These are phyloP conservation scores for Sinodicranocentrus sp. DNA, from an alignment of 2,888 invertebrate species.

Conservation along the genomic window DNA sequence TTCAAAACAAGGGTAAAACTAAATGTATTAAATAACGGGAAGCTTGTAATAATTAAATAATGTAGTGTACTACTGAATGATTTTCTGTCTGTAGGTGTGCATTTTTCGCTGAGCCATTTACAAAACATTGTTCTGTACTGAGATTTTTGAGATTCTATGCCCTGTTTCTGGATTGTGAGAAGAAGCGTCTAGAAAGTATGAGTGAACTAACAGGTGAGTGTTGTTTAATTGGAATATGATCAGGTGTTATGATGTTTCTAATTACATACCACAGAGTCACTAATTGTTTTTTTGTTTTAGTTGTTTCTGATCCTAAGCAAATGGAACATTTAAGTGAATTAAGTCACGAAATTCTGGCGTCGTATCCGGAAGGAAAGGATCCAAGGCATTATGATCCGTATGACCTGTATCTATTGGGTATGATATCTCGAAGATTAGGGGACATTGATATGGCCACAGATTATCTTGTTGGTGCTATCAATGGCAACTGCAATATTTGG, in stretches of 20 bases:
- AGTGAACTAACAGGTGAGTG: slow-evolving; percentile 82
- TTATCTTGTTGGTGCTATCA: slow-evolving; percentile 88
- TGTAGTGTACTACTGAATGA: slow-evolving; percentile 74
- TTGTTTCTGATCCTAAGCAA: slow-evolving; percentile 75
- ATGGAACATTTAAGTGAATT: slow-evolving; percentile 73
- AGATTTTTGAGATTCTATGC: slow-evolving; percentile 92
- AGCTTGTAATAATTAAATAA: background rate
- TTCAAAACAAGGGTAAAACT: no score
- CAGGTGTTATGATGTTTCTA: no score
- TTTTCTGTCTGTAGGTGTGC: slow-evolving; percentile 83
- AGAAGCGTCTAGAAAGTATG: slow-evolving; percentile 91
- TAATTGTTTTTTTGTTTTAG: slow-evolving; percentile 36
- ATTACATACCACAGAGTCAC: no score
- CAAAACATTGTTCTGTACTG: slow-evolving; percentile 82
- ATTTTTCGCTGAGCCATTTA: slow-evolving; percentile 86
- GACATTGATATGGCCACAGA: slow-evolving; percentile 88
- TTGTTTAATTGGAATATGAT: no score
- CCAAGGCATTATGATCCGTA: slow-evolving; percentile 88
- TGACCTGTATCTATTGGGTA: slow-evolving; percentile 92
- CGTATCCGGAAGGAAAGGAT: slow-evolving; percentile 70
- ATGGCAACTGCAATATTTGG: slow-evolving; percentile 92
- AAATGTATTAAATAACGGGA: no score
- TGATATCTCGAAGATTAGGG: slow-evolving; percentile 92
- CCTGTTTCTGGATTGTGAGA: slow-evolving; percentile 92
- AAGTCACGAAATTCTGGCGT: slow-evolving; percentile 71